Conservation (phyloP, 2,113 vertebrate species). For the Pituophis catenifer region DNA sequence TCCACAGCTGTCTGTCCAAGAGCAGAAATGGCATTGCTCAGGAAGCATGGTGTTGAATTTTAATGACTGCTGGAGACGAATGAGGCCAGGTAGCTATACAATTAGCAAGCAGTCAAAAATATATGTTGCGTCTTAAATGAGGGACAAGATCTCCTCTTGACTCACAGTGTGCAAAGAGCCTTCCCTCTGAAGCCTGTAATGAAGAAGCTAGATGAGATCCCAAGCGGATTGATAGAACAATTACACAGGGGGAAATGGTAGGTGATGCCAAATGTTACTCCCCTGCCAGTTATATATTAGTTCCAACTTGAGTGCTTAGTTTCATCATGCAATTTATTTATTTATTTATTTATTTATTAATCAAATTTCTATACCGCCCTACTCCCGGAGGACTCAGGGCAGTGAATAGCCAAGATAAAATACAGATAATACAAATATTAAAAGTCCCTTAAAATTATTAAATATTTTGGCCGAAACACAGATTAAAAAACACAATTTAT, state of each 20-base stretch:
- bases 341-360: too few relatives aligned
- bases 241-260: conserved; percentile 56
- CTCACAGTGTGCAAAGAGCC: conserved; percentile 76
- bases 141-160: conserved; percentile 87
- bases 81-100: conserved; percentile 78
- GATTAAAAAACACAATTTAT: too few relatives aligned
- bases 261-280: conserved; percentile 47
- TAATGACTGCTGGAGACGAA: conserved; percentile 81
- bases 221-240: conserved; percentile 71
- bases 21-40: conserved; percentile 57
- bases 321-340: not conserved
- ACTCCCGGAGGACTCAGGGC: too few relatives aligned
- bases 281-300: not conserved
- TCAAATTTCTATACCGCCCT: too few relatives aligned
- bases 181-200: conserved; percentile 82
- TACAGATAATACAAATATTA: too few relatives aligned
- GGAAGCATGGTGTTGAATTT: conserved; percentile 77
- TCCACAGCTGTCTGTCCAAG: conserved; percentile 72
- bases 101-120: conserved; percentile 82
- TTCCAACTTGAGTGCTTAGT: not conserved
- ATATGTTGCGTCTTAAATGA: conserved; percentile 85
- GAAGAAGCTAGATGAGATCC: conserved; percentile 71
- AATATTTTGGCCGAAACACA: too few relatives aligned
- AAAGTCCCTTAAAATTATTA: too few relatives aligned
- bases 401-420: too few relatives aligned